Evolutionary conservation across 1,140 invertebrate genomes (phyloP).

Genomic region (Lucilia sericata): DNA sequence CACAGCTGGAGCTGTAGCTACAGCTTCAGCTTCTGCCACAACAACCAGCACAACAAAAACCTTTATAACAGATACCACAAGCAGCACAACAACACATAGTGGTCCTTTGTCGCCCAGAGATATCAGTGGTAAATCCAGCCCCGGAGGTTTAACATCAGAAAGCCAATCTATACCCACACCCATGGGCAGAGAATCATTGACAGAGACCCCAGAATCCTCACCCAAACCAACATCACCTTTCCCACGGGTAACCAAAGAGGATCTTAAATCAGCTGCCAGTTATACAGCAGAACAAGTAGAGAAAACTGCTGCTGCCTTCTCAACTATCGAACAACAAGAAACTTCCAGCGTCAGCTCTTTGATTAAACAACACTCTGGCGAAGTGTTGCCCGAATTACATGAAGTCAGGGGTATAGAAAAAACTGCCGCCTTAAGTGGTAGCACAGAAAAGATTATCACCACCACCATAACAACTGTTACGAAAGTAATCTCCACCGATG

Average conservation of each 20-base stretch:
- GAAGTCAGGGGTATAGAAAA: conserved; percentile 63
- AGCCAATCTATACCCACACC: conserved; percentile 67
- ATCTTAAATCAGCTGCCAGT: conserved; percentile 51
- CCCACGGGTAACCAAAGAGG: conserved; percentile 63
- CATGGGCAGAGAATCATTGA: conserved; percentile 61
- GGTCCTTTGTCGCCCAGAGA: conserved; percentile 64
- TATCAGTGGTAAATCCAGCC: conserved; percentile 66
- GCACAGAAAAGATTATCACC: conserved; percentile 65
- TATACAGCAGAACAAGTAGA: conserved; percentile 47
- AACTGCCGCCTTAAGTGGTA: conserved; percentile 60
- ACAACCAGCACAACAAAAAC: conserved; percentile 41
- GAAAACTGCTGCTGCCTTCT: conserved; percentile 51
- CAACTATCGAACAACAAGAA: conserved; percentile 42
- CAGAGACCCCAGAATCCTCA: conserved; percentile 65
- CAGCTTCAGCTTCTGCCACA: conserved; percentile 17
- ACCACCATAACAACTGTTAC: conserved; percentile 66
- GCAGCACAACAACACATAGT: conserved; percentile 53
- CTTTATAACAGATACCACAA: conserved; percentile 46
- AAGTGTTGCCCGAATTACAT: conserved; percentile 57
- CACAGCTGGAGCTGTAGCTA: conserved; percentile 45
- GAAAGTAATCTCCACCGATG: conserved; percentile 64
- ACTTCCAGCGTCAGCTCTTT: background rate
- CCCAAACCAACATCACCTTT: conserved; percentile 67
- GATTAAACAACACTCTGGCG: background rate
- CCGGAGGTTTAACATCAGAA: conserved; percentile 63